Evolutionary conservation across 2,113 vertebrate species (phyloP).

Genomic region (Nycticebus coucang): DNA sequence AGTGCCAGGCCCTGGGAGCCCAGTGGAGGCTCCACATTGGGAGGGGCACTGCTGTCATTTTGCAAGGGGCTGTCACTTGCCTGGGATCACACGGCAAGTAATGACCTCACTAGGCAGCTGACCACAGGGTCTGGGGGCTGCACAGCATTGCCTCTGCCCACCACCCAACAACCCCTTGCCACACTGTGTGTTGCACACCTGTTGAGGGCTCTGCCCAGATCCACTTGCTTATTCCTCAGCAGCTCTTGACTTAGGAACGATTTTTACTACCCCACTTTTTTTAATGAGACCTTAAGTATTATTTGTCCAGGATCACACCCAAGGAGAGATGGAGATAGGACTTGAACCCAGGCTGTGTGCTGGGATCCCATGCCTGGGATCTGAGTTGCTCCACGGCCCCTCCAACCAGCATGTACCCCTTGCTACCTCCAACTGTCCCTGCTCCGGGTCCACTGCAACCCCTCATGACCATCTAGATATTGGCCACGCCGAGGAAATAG

Average conservation of each 20-base stretch:
- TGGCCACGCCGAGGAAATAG: background rate
- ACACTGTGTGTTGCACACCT: background rate
- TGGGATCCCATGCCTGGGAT: rapidly evolving
- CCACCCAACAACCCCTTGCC: too few relatives aligned
- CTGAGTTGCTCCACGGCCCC: background rate
- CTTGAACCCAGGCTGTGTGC: background rate
- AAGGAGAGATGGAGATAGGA: background rate
- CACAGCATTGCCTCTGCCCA: background rate
- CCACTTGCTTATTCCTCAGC: background rate
- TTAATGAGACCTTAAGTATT: background rate
- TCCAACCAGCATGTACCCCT: background rate
- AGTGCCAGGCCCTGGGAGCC: too few relatives aligned
- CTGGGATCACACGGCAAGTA: background rate
- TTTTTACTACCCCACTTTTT: background rate
- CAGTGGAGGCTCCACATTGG: too few relatives aligned
- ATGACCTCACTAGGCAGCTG: too few relatives aligned
- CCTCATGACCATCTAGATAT: background rate
- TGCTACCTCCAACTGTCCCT: rapidly evolving
- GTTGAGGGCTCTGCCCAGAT: background rate
- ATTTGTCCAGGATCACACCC: background rate
- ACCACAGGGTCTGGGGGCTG: background rate
- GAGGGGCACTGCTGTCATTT: background rate
- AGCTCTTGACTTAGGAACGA: background rate
- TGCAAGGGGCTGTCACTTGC: background rate
- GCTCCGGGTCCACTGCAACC: too few relatives aligned